Evolutionary conservation across 2,888 invertebrate species (phyloP), one percentile per base, ranked within the genome.

Genomic region (Andrena flavipes): DNA sequence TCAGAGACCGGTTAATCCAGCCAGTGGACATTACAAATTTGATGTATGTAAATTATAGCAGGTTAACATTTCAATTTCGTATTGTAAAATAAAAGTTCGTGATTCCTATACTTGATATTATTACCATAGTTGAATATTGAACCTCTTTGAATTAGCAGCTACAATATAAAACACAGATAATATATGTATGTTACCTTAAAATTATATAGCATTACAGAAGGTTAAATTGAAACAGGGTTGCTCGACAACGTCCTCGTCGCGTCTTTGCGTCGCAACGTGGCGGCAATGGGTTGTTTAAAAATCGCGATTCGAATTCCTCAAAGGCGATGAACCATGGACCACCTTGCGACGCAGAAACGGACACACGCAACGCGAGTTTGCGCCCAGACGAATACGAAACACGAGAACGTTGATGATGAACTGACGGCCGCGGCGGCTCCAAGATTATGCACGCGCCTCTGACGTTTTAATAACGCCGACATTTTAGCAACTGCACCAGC

Each of bases 381-480:
- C 42, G 10, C 68, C n/a, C 20, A 68, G 51, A 69, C 64, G 8
- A 56, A 68, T 20, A 29, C 33, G 73, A 70, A 77, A 70, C 59
- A 26, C 33, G 64, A 77, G 81, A 81, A 77, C 70, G 64, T 42
- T 42, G 42, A 42, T 65, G 69, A 73, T 62, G 69, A 70, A 73
- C 29, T 35, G 60, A 69, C 60, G 69, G 59, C 42, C 48, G 56
- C 49, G 20, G 54, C 10, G 20, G 23, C 42, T 13, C 30, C 54
- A 33, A 71, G 73, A 77, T 70, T 73, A 49, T 54, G 51, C 51
- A 23, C 65, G 42, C 49, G 54, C 54, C 65, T 67, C 30, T 69
- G 65, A 81, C 69, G 69, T 69, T 69, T 77, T 73, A 77, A 77
- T 81, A 75, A 65, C 35, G 23, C 29, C 33, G 64, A 59, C 49